A percentile compares a stretch with the other conserved stretches of the same genome.
These are phyloP conservation scores for Crocuta crocuta DNA, from an alignment of 2,113 vertebrate genomes.

Conservation along the genomic window DNA sequence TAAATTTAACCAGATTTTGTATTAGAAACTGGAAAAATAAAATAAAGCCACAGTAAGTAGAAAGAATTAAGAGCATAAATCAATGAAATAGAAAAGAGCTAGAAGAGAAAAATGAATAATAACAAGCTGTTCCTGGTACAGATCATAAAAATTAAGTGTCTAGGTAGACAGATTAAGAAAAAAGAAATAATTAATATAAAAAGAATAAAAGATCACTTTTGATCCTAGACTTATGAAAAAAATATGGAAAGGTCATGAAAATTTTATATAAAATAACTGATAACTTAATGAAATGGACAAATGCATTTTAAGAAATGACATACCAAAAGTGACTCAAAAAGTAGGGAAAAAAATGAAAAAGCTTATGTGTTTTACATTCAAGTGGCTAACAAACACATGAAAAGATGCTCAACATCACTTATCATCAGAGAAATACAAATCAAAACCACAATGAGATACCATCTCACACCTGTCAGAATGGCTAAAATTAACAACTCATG, in stretches of 20 bases:
- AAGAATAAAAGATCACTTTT: neutral
- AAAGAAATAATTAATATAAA: neutral
- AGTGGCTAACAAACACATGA: no score
- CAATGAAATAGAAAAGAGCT: neutral
- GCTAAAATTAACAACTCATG: no score
- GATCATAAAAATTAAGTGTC: neutral
- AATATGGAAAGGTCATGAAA: neutral
- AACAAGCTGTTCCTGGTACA: neutral
- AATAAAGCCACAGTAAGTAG: neutral
- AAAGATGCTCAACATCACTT: no score
- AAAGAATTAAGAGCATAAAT: neutral
- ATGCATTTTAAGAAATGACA: neutral
- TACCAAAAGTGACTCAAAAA: constrained; percentile 25
- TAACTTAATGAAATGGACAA: neutral
- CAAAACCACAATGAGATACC: no score
- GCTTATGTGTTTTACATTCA: neutral
- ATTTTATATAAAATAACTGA: neutral
- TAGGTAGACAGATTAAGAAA: neutral
- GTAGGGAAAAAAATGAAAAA: neutral
- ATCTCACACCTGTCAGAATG: no score
- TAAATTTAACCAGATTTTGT: neutral
- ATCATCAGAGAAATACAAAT: no score
- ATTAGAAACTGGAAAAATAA: neutral
- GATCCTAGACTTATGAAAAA: neutral
- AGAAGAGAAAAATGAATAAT: neutral